phyloP scores from a whole-genome alignment of 2,888 invertebrate species.

The Lysandra bellargus region DNA sequence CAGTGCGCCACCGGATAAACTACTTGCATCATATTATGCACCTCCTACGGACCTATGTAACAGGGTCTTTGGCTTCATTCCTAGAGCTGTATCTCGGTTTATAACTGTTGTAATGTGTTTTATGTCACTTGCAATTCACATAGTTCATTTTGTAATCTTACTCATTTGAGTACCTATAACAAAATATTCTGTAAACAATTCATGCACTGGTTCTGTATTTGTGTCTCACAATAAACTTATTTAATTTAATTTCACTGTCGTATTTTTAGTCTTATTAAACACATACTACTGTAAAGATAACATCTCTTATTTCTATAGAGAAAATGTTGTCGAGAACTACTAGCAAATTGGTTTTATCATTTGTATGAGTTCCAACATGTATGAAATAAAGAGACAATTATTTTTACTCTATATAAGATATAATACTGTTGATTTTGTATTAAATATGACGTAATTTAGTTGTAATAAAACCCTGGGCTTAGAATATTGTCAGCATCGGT shows the following conservation, averaged over 20 bases:
- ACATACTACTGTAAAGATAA: not conserved
- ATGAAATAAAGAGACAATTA: not conserved
- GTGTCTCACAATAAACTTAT: not conserved
- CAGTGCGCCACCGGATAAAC: constrained; percentile 89
- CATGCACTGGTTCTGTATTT: not conserved
- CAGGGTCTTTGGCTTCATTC: not conserved
- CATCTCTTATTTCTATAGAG: not conserved
- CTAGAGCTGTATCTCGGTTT: not conserved
- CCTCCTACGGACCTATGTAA: constrained; percentile 23
- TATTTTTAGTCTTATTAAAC: not conserved
- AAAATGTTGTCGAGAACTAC: not conserved
- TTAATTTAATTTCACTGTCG: constrained; percentile 1
- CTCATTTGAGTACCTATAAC: not conserved
- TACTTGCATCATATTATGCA: constrained; percentile 16
- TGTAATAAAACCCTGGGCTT: too few relatives aligned
- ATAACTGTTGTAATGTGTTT: not conserved
- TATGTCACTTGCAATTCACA: not conserved
- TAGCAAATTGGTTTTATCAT: not conserved
- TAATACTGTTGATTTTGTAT: not conserved
- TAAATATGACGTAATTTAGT: too few relatives aligned
- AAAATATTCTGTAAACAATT: not conserved
- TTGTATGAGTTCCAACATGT: not conserved
- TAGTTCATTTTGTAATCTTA: not conserved
- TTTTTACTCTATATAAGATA: not conserved
- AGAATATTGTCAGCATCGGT: too few relatives aligned